Percentiles rank a stretch among this genome's conserved stretches.
Evolutionary conservation across 2,888 invertebrate species (phyloP).

Genomic region (Xiphydria camelus): DNA sequence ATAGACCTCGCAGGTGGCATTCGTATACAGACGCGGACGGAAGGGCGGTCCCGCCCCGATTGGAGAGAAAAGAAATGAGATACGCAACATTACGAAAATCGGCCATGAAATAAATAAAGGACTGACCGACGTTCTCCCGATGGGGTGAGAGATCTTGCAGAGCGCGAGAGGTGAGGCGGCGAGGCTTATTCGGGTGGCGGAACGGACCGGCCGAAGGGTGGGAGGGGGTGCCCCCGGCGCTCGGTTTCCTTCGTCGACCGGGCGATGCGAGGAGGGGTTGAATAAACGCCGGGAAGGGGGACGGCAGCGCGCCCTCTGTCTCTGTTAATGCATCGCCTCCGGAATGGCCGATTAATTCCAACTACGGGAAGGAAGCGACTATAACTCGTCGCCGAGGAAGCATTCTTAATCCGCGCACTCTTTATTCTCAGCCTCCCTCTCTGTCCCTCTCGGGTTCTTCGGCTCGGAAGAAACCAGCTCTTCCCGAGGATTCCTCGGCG

Average conservation of each 20-base stretch:
- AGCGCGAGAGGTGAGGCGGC: background rate
- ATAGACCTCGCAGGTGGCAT: too few species aligned
- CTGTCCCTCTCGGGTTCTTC: constrained; percentile 22
- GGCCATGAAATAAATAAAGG: constrained; percentile 4
- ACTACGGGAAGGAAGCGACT: constrained; percentile 56
- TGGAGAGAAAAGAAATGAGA: background rate
- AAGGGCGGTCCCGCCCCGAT: too few species aligned
- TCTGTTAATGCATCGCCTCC: constrained; percentile 54
- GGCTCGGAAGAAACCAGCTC: too few species aligned
- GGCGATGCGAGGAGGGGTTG: constrained; percentile 32
- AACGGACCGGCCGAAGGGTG: too few species aligned
- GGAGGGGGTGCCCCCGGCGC: too few species aligned
- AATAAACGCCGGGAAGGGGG: constrained; percentile 30
- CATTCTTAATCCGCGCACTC: constrained; percentile 56
- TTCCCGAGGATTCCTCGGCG: too few species aligned
- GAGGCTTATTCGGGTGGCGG: too few species aligned
- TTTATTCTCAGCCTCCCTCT: constrained; percentile 47
- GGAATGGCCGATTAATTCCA: constrained; percentile 56
- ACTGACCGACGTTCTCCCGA: constrained; percentile 1
- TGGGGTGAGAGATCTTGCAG: background rate
- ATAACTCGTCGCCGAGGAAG: constrained; percentile 57
- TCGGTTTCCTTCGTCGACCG: too few species aligned
- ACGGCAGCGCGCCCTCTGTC: constrained; percentile 41
- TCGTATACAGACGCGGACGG: too few species aligned
- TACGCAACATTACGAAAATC: background rate